These are phyloP conservation scores for Limnephilus auricula DNA, from an alignment of 2,888 invertebrate genomes.

Conservation along the genomic window DNA sequence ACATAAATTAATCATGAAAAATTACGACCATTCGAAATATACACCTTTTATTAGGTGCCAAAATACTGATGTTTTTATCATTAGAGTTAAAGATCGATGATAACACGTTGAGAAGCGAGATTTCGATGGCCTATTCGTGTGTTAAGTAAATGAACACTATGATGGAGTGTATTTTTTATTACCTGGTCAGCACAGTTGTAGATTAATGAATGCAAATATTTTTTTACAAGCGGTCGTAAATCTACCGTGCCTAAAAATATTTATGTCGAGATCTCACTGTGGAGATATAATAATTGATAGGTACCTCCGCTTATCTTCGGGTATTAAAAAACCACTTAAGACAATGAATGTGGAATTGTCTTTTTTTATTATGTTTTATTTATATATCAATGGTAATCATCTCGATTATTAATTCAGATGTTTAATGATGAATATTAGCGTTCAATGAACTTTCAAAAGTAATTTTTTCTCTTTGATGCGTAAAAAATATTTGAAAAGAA, in stretches of 20 bases:
- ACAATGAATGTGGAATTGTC: background rate
- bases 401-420: background rate
- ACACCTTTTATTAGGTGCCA: slow-evolving; percentile 15
- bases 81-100: background rate
- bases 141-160: background rate
- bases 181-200: background rate
- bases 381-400: background rate
- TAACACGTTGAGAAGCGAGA: background rate
- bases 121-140: background rate
- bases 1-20: background rate
- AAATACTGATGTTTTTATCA: slow-evolving; percentile 3
- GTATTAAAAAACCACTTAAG: background rate
- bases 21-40: background rate
- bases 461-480: background rate
- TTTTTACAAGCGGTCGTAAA: background rate
- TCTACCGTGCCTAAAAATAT: background rate
- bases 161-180: slow-evolving; percentile 2
- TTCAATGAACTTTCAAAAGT: background rate
- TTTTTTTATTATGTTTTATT: background rate
- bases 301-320: background rate
- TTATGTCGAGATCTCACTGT: background rate
- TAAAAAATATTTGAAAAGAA: background rate
- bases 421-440: background rate
- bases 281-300: background rate
- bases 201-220: background rate